phyloP scores from a whole-genome alignment of 92 coral and sea anemone genomes.

The Pocillopora meandrina region DNA sequence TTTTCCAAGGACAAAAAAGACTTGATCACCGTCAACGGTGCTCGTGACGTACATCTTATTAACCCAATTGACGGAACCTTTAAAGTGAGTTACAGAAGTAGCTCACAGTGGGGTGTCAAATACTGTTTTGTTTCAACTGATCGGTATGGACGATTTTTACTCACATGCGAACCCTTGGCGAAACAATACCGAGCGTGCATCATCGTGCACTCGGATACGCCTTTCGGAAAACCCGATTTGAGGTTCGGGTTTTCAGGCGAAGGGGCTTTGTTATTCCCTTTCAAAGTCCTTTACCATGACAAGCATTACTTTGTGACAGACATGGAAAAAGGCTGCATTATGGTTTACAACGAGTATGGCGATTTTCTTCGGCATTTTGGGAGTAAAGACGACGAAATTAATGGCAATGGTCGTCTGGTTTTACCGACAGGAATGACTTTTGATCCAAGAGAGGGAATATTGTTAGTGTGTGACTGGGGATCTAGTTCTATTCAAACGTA shows the following conservation, averaged over 20 bases:
- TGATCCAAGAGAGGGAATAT: conserved; percentile 47
- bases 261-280: conserved; percentile 72
- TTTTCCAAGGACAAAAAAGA: conserved; percentile 69
- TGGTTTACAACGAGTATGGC: conserved; percentile 75
- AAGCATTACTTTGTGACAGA: conserved; percentile 77
- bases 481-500: conserved; percentile 81
- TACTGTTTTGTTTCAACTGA: conserved; percentile 79
- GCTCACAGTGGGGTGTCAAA: conserved; percentile 73
- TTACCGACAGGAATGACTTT: conserved; percentile 80
- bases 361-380: conserved; percentile 77
- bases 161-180: conserved; percentile 84
- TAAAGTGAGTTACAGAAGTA: conserved; percentile 77
- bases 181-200: conserved; percentile 78
- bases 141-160: conserved; percentile 64
- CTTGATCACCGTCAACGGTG: conserved; percentile 76
- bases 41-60: conserved; percentile 70
- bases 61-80: conserved; percentile 75
- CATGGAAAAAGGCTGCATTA: conserved; percentile 88
- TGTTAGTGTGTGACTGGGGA: conserved; percentile 87
- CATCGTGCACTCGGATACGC: conserved; percentile 76
- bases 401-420: conserved; percentile 62
- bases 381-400: conserved; percentile 43
- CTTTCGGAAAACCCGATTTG: conserved; percentile 84
- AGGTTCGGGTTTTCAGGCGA: conserved; percentile 79
- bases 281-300: conserved; percentile 79